Percentiles rank a stretch among this genome's conserved stretches.
phyloP scores from a whole-genome alignment of 2,113 vertebrate species.

The Cochlearius cochlearius region DNA sequence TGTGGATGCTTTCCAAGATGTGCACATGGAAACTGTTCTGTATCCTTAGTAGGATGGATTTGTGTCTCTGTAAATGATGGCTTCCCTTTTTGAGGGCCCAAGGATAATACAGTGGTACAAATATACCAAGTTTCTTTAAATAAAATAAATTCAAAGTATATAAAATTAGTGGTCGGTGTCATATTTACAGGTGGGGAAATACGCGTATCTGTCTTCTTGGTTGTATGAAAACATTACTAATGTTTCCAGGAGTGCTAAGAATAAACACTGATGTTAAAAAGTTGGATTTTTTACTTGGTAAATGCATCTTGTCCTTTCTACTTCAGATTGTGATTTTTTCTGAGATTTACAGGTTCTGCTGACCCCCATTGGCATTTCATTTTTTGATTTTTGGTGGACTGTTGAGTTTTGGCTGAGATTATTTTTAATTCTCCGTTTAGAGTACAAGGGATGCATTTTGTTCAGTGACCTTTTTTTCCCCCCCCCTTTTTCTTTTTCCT shows the following conservation, averaged over 20 bases:
- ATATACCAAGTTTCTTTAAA: not conserved
- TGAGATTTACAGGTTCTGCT: not conserved
- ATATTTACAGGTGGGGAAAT: not conserved
- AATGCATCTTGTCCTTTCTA: not conserved
- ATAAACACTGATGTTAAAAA: not conserved
- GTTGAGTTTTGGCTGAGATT: not conserved
- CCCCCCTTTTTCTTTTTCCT: not conserved
- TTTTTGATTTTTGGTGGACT: not conserved
- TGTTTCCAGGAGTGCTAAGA: not conserved
- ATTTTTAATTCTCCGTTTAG: not conserved
- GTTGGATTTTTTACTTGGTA: not conserved
- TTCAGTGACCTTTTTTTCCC: not conserved
- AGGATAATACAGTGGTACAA: not conserved
- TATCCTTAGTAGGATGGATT: not conserved
- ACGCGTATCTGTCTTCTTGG: not conserved
- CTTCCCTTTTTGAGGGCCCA: not conserved
- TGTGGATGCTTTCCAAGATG: not conserved
- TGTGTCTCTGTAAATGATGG: not conserved
- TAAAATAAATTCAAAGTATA: not conserved
- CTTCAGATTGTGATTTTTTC: not conserved
- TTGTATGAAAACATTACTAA: not conserved
- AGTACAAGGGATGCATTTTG: rapidly evolving
- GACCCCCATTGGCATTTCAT: not conserved
- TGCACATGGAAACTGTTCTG: not conserved
- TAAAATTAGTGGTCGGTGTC: not conserved